Evolutionary conservation across 2,113 vertebrate genomes (phyloP), one percentile per base, ranked within the genome.

Genomic region (Bambusicola thoracicus): DNA sequence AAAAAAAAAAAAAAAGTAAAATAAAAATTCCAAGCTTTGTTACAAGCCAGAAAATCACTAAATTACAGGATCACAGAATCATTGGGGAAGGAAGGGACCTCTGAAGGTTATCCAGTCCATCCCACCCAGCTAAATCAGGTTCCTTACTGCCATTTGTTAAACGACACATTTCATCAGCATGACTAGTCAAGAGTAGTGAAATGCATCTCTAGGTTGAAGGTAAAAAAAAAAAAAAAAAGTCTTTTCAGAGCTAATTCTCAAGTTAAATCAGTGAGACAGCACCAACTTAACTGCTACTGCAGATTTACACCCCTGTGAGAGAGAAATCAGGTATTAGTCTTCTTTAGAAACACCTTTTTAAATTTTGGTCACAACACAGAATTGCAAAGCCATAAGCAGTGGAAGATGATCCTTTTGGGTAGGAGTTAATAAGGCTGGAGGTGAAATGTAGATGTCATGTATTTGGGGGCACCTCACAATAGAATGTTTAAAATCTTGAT

Each of bases 121-220:
- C 21, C 46, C 46, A 48, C 46, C 46, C 21, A 11, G 10, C 46
- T 48, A 22, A 48, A 48, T 11, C 46, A 22, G 46, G 21, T 48
- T 48, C 21, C 21, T 11, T 48, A 48, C 46, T 48, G 46, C 46
- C 41, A 29, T 36, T 55, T 77, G 61, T 53, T 62, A 58, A 65
- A 73, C 10, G 21, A 12, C 0, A 0, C 0, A 0, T 56, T 77
- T 69, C 55, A 58, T 38, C 55, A 46, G 59, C 65, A 46, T 0
- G 2, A 44, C 24, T 17, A 30, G 29, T 22, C 68, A 40, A 21
- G 78, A 85, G 51, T 1, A 70, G 38, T 44, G 43, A 84, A 49
- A 55, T 1, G 1, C 0, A 0, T 22, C 70, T 63, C 70, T 67
- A 43, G 46, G 46, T 17, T 75, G 38, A 36, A 84, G 56, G 36